Conservation (phyloP, 2,113 vertebrate genomes). For the Anolis sagrei region DNA sequence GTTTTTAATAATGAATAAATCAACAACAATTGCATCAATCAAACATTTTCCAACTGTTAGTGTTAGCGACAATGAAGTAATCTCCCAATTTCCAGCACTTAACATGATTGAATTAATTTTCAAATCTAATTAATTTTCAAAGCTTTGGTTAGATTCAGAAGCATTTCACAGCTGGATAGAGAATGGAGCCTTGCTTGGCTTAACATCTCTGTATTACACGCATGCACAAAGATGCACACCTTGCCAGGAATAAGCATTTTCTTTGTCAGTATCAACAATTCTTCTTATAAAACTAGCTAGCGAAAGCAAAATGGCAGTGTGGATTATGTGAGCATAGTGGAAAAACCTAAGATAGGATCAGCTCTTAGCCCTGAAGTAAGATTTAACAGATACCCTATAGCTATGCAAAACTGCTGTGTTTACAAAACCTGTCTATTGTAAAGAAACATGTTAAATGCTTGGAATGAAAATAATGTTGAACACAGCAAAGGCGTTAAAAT, state of each 20-base stretch:
- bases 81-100: no score
- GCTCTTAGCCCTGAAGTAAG: background rate
- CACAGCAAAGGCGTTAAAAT: constrained; percentile 11
- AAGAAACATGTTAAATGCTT: constrained; percentile 13
- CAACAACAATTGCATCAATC: no score
- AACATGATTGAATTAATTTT: no score
- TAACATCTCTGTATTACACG: constrained; percentile 4
- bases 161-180: background rate
- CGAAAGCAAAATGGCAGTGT: background rate
- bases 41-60: no score
- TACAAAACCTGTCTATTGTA: background rate
- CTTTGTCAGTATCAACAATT: constrained; percentile 8
- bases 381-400: constrained; percentile 18
- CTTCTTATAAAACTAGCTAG: constrained; percentile 7
- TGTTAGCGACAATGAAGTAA: no score
- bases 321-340: background rate
- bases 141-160: no score
- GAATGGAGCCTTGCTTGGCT: background rate
- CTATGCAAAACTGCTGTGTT: constrained; percentile 19
- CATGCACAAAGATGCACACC: background rate
- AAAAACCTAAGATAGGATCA: constrained; percentile 9
- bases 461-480: constrained; percentile 21
- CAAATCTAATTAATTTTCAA: no score
- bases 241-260: constrained; percentile 11
- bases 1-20: no score